These are phyloP conservation scores for Okamejei kenojei DNA, from an alignment of 2,797 vertebrate species.

Conservation along the genomic window DNA sequence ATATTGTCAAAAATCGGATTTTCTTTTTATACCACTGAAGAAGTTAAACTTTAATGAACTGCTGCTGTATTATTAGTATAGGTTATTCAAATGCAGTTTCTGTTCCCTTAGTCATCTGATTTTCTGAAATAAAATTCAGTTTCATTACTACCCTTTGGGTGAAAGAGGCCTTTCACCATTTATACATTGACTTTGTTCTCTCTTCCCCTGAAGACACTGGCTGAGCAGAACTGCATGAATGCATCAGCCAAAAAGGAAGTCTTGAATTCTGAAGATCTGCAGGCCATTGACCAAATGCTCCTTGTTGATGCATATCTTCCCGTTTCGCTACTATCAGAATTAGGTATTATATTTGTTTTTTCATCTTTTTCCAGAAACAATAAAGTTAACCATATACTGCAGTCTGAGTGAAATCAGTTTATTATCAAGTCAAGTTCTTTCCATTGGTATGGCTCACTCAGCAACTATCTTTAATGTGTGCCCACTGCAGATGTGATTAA, in stretches of 20 bases:
- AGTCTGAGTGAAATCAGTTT: neutral
- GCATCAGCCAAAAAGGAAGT: too few species aligned
- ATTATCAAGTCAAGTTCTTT: neutral
- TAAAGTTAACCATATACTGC: neutral
- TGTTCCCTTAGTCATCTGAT: neutral
- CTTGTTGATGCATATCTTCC: too few species aligned
- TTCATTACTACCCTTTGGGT: too few species aligned
- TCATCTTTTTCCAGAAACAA: neutral
- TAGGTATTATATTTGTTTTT: too few species aligned
- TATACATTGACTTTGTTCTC: neutral
- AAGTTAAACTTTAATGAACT: neutral
- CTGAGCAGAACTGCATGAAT: neutral
- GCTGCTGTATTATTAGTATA: neutral
- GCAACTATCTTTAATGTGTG: neutral
- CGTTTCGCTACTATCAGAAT: too few species aligned
- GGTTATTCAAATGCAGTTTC: neutral
- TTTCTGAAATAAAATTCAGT: neutral
- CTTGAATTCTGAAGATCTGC: too few species aligned
- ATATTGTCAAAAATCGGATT: neutral
- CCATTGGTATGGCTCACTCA: neutral
- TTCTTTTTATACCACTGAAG: neutral
- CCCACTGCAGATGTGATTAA: neutral
- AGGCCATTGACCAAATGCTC: too few species aligned
- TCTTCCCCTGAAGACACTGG: neutral
- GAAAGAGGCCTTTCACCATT: neutral